A percentile compares a stretch with the other conserved stretches of the same genome.
These are phyloP conservation scores for Poeciliopsis prolifica DNA, from an alignment of 2,113 vertebrate genomes.

Conservation along the genomic window DNA sequence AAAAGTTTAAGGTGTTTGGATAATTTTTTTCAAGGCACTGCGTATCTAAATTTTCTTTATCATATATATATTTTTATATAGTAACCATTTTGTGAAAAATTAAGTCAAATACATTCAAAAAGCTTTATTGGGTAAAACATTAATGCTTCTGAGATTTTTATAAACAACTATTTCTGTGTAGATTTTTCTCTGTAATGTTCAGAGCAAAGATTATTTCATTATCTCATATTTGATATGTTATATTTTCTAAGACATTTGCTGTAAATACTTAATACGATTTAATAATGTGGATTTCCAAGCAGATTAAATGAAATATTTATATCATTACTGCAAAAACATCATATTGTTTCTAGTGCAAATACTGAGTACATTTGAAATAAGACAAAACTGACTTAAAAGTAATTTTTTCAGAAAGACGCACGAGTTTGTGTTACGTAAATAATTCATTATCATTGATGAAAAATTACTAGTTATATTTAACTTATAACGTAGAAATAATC, in stretches of 20 bases:
- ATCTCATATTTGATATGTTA: not conserved
- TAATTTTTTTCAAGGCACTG: not conserved
- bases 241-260: not conserved
- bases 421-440: too few relatives aligned
- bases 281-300: not conserved
- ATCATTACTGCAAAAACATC: too few relatives aligned
- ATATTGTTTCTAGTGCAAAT: too few relatives aligned
- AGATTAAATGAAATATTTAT: not conserved
- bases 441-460: too few relatives aligned
- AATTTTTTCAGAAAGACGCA: too few relatives aligned
- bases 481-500: too few relatives aligned
- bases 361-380: too few relatives aligned
- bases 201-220: too few relatives aligned
- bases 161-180: not conserved
- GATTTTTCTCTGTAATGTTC: not conserved
- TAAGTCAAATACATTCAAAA: not conserved
- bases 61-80: not conserved
- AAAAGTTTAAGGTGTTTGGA: not conserved
- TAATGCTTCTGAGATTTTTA: not conserved
- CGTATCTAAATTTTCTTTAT: not conserved
- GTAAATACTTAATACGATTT: not conserved
- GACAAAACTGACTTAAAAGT: too few relatives aligned
- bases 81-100: not conserved
- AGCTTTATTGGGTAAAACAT: not conserved
- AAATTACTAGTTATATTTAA: too few relatives aligned